A percentile compares a stretch with the other conserved stretches of the same genome.
Conservation (phyloP, 2,888 invertebrate genomes). For the Leptothorax acervorum region DNA sequence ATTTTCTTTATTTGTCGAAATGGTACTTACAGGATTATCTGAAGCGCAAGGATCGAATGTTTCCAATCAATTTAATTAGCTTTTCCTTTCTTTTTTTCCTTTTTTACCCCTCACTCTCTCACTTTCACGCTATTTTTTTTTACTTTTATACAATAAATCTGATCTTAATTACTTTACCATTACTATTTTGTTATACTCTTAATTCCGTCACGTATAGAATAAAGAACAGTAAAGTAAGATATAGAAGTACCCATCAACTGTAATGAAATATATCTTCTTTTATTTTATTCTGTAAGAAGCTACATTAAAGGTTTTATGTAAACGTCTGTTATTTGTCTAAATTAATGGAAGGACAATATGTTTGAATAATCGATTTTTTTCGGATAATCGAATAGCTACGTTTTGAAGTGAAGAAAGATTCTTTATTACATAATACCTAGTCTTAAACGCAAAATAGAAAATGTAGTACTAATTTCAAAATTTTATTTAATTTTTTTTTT, state of each 20-base stretch:
- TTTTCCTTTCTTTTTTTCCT: not conserved
- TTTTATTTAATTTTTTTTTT: not conserved
- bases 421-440: not conserved
- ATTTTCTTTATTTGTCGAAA: not conserved
- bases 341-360: not conserved
- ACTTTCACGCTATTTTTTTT: not conserved
- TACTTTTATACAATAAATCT: not conserved
- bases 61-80: not conserved
- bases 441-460: not conserved
- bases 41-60: not conserved
- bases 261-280: not conserved
- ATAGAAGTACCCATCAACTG: not conserved
- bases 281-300: not conserved
- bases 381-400: not conserved
- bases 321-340: not conserved
- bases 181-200: not conserved
- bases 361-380: not conserved
- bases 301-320: not conserved
- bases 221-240: slow-evolving; percentile 20
- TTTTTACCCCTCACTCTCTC: not conserved
- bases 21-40: not conserved
- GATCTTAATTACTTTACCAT: not conserved
- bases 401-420: not conserved
- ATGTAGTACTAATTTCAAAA: not conserved
- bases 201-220: not conserved